These are phyloP conservation scores for Ametastegia equiseti DNA, from an alignment of 2,888 invertebrate species.

Conservation along the genomic window DNA sequence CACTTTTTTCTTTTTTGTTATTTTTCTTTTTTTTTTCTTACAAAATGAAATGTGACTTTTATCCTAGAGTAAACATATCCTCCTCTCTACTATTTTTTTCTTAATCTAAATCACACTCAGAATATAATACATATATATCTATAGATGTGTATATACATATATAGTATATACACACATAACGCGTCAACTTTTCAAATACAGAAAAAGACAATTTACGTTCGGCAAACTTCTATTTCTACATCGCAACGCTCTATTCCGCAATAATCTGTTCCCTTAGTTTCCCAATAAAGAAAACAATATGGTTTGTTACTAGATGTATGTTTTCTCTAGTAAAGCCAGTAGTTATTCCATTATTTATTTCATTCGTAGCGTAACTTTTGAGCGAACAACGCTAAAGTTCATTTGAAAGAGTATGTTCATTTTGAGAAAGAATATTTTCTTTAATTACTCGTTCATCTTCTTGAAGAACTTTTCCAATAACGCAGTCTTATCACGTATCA, in stretches of 20 bases:
- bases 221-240: background rate
- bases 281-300: background rate
- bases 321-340: background rate
- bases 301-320: background rate
- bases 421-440: background rate
- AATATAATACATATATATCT: constrained; percentile 61
- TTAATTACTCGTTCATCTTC: background rate
- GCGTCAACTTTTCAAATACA: constrained; percentile 14
- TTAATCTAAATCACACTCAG: constrained; percentile 72
- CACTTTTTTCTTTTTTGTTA: background rate
- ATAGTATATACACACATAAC: constrained; percentile 2
- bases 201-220: background rate
- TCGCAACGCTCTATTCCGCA: background rate
- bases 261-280: background rate
- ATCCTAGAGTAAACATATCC: background rate
- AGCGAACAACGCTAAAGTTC: background rate
- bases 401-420: background rate
- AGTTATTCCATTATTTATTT: background rate
- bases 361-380: background rate
- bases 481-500: background rate
- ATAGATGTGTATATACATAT: background rate
- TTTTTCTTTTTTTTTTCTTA: background rate
- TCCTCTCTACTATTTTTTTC: constrained; percentile 46
- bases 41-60: constrained; percentile 48
- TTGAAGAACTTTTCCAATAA: background rate